A percentile compares a stretch with the other conserved stretches of the same genome.
Evolutionary conservation across 2,888 invertebrate genomes (phyloP).

Genomic region (Melikaiella ostensackeni): DNA sequence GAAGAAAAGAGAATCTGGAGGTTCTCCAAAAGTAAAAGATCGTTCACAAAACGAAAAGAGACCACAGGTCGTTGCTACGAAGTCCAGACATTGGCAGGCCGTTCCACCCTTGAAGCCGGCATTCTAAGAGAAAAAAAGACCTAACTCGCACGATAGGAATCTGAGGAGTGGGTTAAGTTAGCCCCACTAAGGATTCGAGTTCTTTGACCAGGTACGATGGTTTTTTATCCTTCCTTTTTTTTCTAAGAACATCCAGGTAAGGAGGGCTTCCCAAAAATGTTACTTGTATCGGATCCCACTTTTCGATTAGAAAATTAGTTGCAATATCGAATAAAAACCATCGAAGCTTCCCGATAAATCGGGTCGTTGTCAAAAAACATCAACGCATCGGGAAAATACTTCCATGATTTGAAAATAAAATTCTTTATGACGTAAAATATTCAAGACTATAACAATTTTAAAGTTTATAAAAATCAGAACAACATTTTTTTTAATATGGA

Average conservation of each 20-base stretch:
- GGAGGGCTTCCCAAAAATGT: constrained; percentile 17
- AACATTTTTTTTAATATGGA: too few relatives aligned
- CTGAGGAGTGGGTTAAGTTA: constrained; percentile 41
- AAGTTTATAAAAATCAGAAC: too few relatives aligned
- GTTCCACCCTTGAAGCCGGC: constrained; percentile 53
- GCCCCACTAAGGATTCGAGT: constrained; percentile 36
- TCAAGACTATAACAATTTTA: too few relatives aligned
- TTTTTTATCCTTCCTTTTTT: constrained; percentile 6
- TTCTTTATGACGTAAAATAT: too few relatives aligned
- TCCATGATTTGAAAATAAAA: too few relatives aligned
- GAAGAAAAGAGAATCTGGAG: constrained; percentile 18
- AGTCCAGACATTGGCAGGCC: constrained; percentile 43
- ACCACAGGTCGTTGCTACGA: constrained; percentile 58
- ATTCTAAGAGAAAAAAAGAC: constrained; percentile 43
- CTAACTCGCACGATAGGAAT: constrained; percentile 54
- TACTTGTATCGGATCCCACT: background rate
- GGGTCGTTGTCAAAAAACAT: too few relatives aligned
- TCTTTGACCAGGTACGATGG: constrained; percentile 25
- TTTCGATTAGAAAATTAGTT: background rate
- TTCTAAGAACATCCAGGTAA: background rate
- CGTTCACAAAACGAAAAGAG: constrained; percentile 56
- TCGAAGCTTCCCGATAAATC: too few relatives aligned
- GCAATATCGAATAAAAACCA: background rate
- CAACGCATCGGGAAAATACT: too few relatives aligned
- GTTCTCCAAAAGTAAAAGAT: constrained; percentile 43